Base-by-base conservation (phyloP, 2,888 invertebrate genomes). In the Yponomeuta evonymella region DNA sequence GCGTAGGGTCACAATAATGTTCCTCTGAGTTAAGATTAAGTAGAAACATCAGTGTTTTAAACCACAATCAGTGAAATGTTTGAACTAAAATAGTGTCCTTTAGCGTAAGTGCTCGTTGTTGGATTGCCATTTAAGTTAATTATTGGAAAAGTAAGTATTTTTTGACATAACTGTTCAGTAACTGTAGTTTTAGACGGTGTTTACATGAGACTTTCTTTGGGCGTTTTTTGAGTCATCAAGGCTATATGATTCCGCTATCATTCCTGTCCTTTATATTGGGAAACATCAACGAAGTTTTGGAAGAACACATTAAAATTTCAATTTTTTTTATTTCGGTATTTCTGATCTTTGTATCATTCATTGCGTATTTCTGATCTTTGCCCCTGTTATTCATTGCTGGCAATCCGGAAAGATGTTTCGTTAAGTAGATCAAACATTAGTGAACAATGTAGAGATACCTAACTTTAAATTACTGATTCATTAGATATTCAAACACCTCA, bases 171-270 rank as follows among this genome's bases (percentile, higher is more conserved):
- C 76, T 74, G 69, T 69, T 30, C 15, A 8, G 12, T 64, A 64
- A 64, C 65, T 70, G 70, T 70, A 70, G 43, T 43, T 70, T 65
- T 30, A 48, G 70, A 77, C 75, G 74, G 75, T 83, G 78, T 83
- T 79, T 80, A 83, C 78, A 80, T 73, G 73, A 76, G 76, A 85
- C 87, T 89, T 88, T 90, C 85, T 86, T 87, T 71, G 71, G 5
- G 69, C 67, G 36, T 23, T 15, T 23, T 70, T 73, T 71, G 72
- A 87, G 83, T 87, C 84, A 88, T 82, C 85, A 89, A 89, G 89
- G 82, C 84, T 82, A 23, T n/a, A n/a, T 36, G 70, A 69, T 2
- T 51, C 36, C 51, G 51, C 15, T 58, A 58, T 43, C 1, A 43
- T 43, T 43, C 1, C 1, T 0, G 2, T 8, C 9, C 6, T 43